Base-by-base conservation (phyloP, 1,140 invertebrate species). In the Plodia interpunctella region DNA sequence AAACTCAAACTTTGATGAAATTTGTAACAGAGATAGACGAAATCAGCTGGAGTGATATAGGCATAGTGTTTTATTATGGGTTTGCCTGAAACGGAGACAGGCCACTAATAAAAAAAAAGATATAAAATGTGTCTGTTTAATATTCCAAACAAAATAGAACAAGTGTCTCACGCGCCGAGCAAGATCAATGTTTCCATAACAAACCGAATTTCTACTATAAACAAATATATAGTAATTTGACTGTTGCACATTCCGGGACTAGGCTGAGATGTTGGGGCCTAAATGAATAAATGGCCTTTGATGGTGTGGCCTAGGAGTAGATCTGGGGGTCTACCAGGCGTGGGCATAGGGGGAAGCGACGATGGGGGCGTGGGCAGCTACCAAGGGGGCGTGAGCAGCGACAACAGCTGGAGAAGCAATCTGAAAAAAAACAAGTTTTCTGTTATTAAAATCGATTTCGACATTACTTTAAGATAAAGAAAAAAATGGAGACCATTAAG, bases 361-460 rank as follows among this genome's bases (percentile, higher is more conserved):
- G 9, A 87, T 32, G 6, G 83, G 81, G 13, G 76, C 84, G 55
- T 83, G 78, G 1, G 86, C 83, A n/a, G 76, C 77, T 0, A 71
- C 60, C 2, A 72, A 55, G 10, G 74, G 74, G 4, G 78, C 81
- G 11, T 74, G 77, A 0, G 82, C 84, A 52, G 74, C 85, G 18
- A 79, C 80, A n/a, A 79, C 77, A 10, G 80, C 78, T n/a, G 84
- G 74, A 15, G 78, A 68, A 8, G 84, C 78, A n/a, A 88, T 77
- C 86, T 90, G 69, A 6, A 11, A 60, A 57, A 19, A 49, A 54
- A 11, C 13, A 10, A 51, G 10, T 49, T 18, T 0, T 54, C 21
- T 49, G 5, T n/a, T n/a, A n/a, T n/a, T n/a, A n/a, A 44, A 44
- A 9, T 32, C 30, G 2, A 1, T 10, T 6, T 10, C 30, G 30